Evolutionary conservation across 2,888 invertebrate species (phyloP).

Genomic region (Drosophila seclusa): DNA sequence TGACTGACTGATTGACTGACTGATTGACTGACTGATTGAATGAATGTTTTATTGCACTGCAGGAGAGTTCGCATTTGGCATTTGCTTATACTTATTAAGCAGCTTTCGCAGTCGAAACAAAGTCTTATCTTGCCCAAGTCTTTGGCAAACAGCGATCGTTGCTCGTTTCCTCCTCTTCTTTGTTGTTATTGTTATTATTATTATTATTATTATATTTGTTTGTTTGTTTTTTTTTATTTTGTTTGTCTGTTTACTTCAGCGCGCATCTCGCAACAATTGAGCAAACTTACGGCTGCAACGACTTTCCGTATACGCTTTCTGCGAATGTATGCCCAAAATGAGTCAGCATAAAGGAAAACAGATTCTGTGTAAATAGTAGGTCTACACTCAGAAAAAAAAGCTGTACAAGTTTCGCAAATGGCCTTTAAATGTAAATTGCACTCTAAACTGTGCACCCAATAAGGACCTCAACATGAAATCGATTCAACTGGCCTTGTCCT

Average conservation of each 20-base stretch:
- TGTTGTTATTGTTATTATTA: neutral
- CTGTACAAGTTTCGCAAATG: neutral
- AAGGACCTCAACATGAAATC: no score
- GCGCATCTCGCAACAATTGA: conserved; percentile 42
- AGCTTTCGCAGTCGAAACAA: conserved; percentile 24
- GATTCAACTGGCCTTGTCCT: neutral
- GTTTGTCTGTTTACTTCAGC: conserved; percentile 33
- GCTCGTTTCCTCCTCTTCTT: neutral
- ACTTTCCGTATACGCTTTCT: conserved; percentile 7
- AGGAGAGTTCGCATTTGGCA: conserved; percentile 22
- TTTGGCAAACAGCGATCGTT: conserved; percentile 39
- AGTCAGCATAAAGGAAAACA: neutral
- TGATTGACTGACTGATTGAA: conserved; percentile 3
- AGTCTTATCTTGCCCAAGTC: conserved; percentile 5
- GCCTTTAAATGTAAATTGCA: no score
- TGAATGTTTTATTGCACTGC: conserved; percentile 13
- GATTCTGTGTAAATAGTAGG: neutral
- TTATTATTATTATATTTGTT: neutral
- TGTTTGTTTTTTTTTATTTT: neutral
- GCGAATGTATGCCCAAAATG: neutral
- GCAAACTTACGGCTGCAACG: conserved; percentile 9
- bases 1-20: conserved; percentile 3
- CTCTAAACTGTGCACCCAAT: no score
- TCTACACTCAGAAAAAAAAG: neutral
- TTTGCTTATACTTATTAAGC: conserved; percentile 42